Evolutionary conservation across 2,797 vertebrate genomes (phyloP).

Genomic region (Etheostoma perlongum): DNA sequence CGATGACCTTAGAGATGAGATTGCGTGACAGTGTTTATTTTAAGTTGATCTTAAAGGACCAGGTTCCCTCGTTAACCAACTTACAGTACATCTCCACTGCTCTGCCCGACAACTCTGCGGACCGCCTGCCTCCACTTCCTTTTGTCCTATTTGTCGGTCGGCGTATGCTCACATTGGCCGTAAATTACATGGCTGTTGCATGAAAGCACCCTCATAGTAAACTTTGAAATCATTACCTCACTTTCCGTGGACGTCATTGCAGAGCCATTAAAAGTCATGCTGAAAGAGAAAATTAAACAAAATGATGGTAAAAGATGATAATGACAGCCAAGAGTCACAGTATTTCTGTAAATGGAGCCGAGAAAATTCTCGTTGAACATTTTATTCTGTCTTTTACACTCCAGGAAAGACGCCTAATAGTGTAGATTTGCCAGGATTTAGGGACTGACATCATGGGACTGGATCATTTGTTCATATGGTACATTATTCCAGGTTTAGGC

Average conservation of each 20-base stretch:
- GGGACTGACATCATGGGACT: conserved; percentile 36
- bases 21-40: conserved; percentile 62
- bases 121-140: conserved; percentile 9
- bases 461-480: conserved; percentile 8
- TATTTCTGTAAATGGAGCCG: conserved; percentile 1
- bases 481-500: background rate
- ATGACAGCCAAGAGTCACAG: conserved; percentile 48
- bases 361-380: conserved; percentile 22
- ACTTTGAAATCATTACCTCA: conserved; percentile 25
- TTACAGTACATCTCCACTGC: background rate
- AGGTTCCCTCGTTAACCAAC: conserved; percentile 2
- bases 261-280: conserved; percentile 44
- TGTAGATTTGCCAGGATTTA: conserved; percentile 10
- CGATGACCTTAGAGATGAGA: conserved; percentile 10
- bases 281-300: conserved; percentile 52
- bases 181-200: background rate
- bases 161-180: background rate
- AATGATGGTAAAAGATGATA: conserved; percentile 53
- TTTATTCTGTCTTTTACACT: conserved; percentile 42
- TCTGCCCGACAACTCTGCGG: background rate
- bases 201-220: conserved; percentile 2
- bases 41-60: conserved; percentile 11
- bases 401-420: conserved; percentile 19
- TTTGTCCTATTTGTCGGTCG: conserved; percentile 13
- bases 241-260: conserved; percentile 47